These are phyloP conservation scores for Agonopterix heracliana DNA, from an alignment of 2,888 invertebrate genomes.

Conservation along the genomic window DNA sequence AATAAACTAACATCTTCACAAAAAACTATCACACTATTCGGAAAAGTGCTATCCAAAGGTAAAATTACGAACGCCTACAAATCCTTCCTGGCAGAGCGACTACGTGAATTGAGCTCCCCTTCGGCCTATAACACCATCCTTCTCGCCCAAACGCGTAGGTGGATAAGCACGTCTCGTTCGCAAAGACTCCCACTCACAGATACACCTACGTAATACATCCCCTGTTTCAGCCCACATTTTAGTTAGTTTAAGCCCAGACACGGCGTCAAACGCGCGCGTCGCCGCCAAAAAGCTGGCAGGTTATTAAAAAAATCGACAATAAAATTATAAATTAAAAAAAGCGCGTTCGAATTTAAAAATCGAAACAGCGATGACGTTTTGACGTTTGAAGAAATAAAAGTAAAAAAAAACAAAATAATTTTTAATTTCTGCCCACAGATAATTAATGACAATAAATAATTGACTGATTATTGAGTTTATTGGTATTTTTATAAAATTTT, in stretches of 20 bases:
- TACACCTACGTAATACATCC: conserved; percentile 48
- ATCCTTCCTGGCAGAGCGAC: conserved; percentile 49
- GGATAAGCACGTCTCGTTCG: conserved; percentile 31
- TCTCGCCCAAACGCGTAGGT: conserved; percentile 15
- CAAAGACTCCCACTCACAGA: conserved; percentile 53
- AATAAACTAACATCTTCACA: too few relatives aligned
- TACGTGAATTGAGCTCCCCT: conserved; percentile 44
- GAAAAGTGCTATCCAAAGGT: conserved; percentile 56
- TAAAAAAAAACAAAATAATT: conserved; percentile 18
- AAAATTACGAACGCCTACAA: conserved; percentile 63
- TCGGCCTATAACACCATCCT: conserved; percentile 27
- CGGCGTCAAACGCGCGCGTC: conserved; percentile 29
- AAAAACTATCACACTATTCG: conserved; percentile 32
- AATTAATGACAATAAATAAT: conserved; percentile 19
- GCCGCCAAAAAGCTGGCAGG: conserved; percentile 3
- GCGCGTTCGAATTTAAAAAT: conserved; percentile 18
- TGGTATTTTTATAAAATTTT: background rate
- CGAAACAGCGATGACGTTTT: conserved; percentile 35
- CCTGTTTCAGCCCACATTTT: conserved; percentile 54
- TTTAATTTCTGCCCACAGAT: conserved; percentile 13
- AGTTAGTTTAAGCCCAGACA: conserved; percentile 43
- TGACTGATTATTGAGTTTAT: conserved; percentile 1
- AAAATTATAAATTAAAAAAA: conserved; percentile 2
- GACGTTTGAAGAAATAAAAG: conserved; percentile 21
- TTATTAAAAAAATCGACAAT: conserved; percentile 15